Percentiles rank a stretch among this genome's conserved stretches.
These are phyloP conservation scores for Eupithecia subumbrata DNA, from an alignment of 2,888 invertebrate genomes.

Conservation along the genomic window DNA sequence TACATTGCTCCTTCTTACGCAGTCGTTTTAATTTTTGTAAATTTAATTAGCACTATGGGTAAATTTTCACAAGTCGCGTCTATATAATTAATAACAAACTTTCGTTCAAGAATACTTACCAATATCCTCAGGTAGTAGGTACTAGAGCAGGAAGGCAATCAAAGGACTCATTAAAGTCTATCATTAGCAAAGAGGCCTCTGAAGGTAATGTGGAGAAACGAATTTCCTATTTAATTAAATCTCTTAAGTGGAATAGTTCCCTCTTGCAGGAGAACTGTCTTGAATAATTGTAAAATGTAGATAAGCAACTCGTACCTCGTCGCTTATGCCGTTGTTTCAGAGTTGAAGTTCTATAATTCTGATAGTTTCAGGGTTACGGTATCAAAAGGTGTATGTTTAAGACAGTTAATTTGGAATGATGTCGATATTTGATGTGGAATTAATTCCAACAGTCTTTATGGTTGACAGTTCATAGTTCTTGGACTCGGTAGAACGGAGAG, in stretches of 20 bases:
- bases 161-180: conserved; percentile 23
- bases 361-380: not conserved
- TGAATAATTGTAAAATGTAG: not conserved
- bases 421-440: not conserved
- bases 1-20: too few relatives aligned
- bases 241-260: conserved; percentile 9
- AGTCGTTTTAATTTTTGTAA: too few relatives aligned
- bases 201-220: conserved; percentile 16
- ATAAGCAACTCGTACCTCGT: not conserved
- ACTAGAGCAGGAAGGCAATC: conserved; percentile 11
- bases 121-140: not conserved
- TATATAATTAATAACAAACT: not conserved
- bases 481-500: too few relatives aligned
- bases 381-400: not conserved
- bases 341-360: not conserved
- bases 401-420: not conserved
- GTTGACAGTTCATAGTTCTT: not conserved
- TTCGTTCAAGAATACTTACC: not conserved
- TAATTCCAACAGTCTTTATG: not conserved
- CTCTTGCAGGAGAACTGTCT: not conserved
- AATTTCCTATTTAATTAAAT: conserved; percentile 31
- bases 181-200: conserved; percentile 10
- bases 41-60: too few relatives aligned
- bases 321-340: not conserved
- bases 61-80: not conserved